phyloP scores from a whole-genome alignment of 1,140 invertebrate genomes.

The Drosophila tristis region DNA sequence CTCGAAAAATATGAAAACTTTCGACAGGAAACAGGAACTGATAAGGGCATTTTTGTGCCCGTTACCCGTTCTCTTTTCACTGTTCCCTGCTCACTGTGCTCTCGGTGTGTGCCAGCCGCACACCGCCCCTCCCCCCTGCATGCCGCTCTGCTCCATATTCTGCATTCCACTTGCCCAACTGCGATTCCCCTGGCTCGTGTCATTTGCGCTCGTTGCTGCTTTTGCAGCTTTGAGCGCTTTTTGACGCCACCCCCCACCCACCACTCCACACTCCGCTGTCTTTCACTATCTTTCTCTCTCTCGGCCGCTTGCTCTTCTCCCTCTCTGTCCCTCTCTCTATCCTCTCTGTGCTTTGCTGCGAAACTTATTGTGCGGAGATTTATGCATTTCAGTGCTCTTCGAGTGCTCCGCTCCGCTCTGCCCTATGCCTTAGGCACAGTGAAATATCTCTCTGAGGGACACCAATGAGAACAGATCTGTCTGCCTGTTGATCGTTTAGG shows the following conservation, averaged over 20 bases:
- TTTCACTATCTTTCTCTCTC: background rate
- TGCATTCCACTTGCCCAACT: background rate
- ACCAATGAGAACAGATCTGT: background rate
- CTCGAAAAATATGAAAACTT: slow-evolving; percentile 83
- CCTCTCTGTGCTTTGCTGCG: slow-evolving; percentile 19
- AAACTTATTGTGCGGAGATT: slow-evolving; percentile 75
- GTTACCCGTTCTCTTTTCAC: slow-evolving; percentile 54
- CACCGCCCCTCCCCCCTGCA: background rate
- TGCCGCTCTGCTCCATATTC: background rate
- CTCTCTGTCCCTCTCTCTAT: background rate
- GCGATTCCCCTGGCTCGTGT: slow-evolving; percentile 47
- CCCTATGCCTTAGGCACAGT: slow-evolving; percentile 18
- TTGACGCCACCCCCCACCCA: slow-evolving; percentile 32
- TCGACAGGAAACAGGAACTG: slow-evolving; percentile 83
- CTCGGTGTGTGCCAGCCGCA: background rate
- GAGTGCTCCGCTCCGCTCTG: background rate
- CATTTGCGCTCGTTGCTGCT: slow-evolving; percentile 53
- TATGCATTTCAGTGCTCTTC: slow-evolving; percentile 45
- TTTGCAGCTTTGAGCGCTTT: slow-evolving; percentile 63
- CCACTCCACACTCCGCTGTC: too few species aligned
- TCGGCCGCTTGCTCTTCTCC: slow-evolving; percentile 3
- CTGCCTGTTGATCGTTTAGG: too few species aligned
- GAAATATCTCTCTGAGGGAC: too few species aligned
- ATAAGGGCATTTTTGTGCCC: slow-evolving; percentile 81
- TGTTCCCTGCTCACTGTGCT: background rate